These are phyloP conservation scores for Melanotaenia maccullochi DNA, from an alignment of 2,797 vertebrate genomes.

Conservation along the genomic window DNA sequence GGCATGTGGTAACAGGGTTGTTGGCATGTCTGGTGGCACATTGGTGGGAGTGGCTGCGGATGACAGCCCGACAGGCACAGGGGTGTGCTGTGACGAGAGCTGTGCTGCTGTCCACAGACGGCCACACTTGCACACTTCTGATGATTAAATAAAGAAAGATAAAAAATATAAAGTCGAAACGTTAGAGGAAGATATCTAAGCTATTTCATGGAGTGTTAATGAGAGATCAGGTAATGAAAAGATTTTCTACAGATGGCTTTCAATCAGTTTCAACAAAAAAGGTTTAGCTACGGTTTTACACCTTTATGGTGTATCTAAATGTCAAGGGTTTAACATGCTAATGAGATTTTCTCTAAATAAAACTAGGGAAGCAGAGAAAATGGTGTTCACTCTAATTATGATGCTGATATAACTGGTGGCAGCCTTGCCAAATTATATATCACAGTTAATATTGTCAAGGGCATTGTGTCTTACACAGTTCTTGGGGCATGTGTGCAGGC, in stretches of 20 bases:
- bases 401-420: conserved; percentile 34
- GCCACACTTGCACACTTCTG: conserved; percentile 73
- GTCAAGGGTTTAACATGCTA: conserved; percentile 50
- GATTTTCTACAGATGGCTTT: conserved; percentile 22
- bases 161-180: conserved; percentile 51
- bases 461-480: conserved; percentile 11
- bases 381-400: conserved; percentile 40
- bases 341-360: conserved; percentile 45
- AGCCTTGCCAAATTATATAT: conserved; percentile 42
- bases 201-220: conserved; percentile 14
- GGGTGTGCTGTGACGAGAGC: conserved; percentile 65
- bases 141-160: conserved; percentile 42
- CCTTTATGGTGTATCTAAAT: conserved; percentile 42
- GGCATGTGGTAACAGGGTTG: conserved; percentile 71
- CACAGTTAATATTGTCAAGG: conserved; percentile 43
- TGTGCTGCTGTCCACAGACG: conserved; percentile 68
- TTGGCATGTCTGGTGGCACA: conserved; percentile 66
- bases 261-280: conserved; percentile 23
- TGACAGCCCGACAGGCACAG: conserved; percentile 59
- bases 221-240: conserved; percentile 26
- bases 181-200: conserved; percentile 33
- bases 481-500: conserved; percentile 4
- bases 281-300: conserved; percentile 14
- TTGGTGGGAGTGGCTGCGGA: conserved; percentile 52
- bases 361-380: conserved; percentile 42